phyloP scores from a whole-genome alignment of 2,888 invertebrate species.

The Rosalia funebris region DNA sequence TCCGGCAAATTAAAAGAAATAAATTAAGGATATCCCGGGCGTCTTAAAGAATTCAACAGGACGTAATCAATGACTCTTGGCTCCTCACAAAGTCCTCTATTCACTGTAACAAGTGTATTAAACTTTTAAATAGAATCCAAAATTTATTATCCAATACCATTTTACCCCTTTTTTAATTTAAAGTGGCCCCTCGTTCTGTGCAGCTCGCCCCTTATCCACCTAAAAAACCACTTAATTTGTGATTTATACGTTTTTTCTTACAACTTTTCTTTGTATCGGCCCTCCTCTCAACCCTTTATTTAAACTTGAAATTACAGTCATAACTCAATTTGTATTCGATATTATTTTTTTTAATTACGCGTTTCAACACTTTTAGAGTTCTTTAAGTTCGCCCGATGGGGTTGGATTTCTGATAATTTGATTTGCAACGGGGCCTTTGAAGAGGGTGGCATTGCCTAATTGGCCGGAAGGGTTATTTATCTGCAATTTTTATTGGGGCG shows the following conservation, averaged over 20 bases:
- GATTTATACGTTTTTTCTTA: slow-evolving; percentile 58
- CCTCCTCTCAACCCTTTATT: slow-evolving; percentile 57
- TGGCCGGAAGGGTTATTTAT: slow-evolving; percentile 52
- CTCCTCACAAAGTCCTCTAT: slow-evolving; percentile 26
- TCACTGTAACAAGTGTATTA: slow-evolving; percentile 54
- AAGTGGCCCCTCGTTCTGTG: slow-evolving; percentile 42
- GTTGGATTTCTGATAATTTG: slow-evolving; percentile 59
- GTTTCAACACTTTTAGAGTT: slow-evolving; percentile 58
- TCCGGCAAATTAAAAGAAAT: slow-evolving; percentile 28
- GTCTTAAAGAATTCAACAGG: slow-evolving; percentile 29
- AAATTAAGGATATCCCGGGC: slow-evolving; percentile 23
- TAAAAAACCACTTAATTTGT: slow-evolving; percentile 58
- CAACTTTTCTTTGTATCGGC: slow-evolving; percentile 49
- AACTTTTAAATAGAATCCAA: slow-evolving; percentile 56
- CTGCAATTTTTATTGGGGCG: slow-evolving; percentile 38
- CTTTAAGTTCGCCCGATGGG: slow-evolving; percentile 44
- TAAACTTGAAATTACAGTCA: slow-evolving; percentile 63
- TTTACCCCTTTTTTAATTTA: slow-evolving; percentile 54
- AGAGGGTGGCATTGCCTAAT: slow-evolving; percentile 45
- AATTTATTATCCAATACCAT: slow-evolving; percentile 55
- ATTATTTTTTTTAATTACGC: slow-evolving; percentile 65
- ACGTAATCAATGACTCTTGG: slow-evolving; percentile 29
- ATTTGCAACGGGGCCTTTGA: slow-evolving; percentile 53
- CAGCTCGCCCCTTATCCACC: slow-evolving; percentile 46
- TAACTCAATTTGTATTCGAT: slow-evolving; percentile 65